Percentiles rank a stretch among this genome's conserved stretches.
phyloP scores from a whole-genome alignment of 2,113 vertebrate species.

The Neomonachus schauinslandi region DNA sequence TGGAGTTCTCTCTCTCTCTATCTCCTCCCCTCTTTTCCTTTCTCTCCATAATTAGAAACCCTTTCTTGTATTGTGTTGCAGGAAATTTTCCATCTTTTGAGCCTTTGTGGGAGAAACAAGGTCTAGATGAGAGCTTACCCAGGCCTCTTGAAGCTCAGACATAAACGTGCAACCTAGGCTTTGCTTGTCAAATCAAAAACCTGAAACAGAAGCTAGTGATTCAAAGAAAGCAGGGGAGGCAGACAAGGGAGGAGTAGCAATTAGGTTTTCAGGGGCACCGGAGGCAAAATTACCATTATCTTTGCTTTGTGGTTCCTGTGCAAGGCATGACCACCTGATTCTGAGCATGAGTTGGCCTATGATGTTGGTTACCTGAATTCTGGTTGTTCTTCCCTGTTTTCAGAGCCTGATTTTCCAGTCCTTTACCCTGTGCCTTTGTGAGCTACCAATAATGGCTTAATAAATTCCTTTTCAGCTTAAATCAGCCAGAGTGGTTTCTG shows the following conservation, averaged over 20 bases:
- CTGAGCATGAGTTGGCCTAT: background rate
- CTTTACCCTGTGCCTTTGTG: background rate
- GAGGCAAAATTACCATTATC: background rate
- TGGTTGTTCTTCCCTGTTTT: background rate
- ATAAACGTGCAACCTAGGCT: background rate
- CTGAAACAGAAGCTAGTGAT: background rate
- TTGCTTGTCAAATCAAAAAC: background rate
- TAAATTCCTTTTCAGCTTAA: background rate
- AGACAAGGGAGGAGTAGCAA: too few species aligned
- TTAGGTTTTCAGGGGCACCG: background rate
- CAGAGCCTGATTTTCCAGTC: background rate
- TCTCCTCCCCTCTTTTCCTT: too few species aligned
- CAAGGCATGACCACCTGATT: background rate
- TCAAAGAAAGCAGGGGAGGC: background rate
- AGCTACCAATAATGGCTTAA: background rate
- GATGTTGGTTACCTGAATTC: background rate
- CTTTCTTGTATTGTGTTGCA: background rate
- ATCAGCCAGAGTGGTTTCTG: background rate
- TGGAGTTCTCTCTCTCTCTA: background rate
- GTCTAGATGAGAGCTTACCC: background rate
- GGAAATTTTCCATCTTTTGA: background rate
- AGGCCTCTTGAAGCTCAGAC: background rate
- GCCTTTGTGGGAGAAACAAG: background rate
- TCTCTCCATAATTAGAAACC: background rate
- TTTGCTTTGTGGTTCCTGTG: background rate